Evolutionary conservation across 2,113 vertebrate species (phyloP).

Genomic region (Antechinus flavipes): DNA sequence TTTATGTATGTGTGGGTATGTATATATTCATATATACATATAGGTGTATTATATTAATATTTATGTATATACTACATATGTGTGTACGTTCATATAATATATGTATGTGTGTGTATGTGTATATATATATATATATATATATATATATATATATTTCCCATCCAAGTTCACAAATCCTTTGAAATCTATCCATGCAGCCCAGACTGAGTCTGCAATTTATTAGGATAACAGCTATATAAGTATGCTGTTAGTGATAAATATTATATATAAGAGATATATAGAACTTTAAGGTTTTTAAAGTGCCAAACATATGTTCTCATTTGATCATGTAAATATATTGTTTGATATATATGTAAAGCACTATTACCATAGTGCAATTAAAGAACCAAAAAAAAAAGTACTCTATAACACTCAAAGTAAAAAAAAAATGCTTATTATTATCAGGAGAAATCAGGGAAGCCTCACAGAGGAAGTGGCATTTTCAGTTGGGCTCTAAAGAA

Average conservation of each 20-base stretch:
- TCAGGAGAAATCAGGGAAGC: not conserved
- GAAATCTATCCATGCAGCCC: not conserved
- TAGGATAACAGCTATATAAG: not conserved
- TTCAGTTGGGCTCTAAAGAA: not conserved
- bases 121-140: too few species aligned
- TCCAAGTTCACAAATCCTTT: not conserved
- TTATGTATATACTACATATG: too few species aligned
- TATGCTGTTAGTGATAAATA: not conserved
- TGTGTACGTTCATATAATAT: too few species aligned
- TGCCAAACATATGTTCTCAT: not conserved
- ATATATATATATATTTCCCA: not conserved
- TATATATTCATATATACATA: too few species aligned
- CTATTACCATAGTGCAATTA: not conserved
- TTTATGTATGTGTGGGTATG: too few species aligned
- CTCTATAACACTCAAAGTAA: not conserved
- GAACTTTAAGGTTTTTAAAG: not conserved
- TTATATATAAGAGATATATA: not conserved
- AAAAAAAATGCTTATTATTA: not conserved
- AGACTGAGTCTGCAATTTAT: not conserved
- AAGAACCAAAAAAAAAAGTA: not conserved
- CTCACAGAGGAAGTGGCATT: not conserved
- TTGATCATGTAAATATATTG: not conserved
- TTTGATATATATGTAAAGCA: not conserved
- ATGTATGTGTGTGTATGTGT: too few species aligned
- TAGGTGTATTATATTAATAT: too few species aligned